phyloP scores from a whole-genome alignment of 2,888 invertebrate genomes.

The Nephrotoma flavescens region DNA sequence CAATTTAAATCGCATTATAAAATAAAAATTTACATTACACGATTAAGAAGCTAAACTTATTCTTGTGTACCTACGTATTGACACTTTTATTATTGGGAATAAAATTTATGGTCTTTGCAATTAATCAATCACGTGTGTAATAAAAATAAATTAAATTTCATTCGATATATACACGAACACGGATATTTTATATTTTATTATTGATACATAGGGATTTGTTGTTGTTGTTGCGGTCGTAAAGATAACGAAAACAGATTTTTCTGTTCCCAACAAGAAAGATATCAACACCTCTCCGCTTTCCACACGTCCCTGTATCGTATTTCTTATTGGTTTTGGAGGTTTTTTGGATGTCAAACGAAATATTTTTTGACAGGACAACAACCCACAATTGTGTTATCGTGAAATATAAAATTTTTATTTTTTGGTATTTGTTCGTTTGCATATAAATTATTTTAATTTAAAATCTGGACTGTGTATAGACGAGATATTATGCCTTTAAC shows the following conservation, averaged over 20 bases:
- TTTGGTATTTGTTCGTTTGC: not conserved
- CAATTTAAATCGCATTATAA: not conserved
- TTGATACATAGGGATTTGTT: not conserved
- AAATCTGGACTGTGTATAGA: not conserved
- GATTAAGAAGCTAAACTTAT: not conserved
- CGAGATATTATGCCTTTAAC: too few species aligned
- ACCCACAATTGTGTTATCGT: not conserved
- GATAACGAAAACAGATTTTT: not conserved
- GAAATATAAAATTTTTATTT: not conserved
- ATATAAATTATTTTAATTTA: not conserved
- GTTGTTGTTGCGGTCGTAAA: not conserved
- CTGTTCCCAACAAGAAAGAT: not conserved
- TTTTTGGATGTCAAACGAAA: not conserved
- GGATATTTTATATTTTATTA: not conserved
- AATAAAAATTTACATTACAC: not conserved
- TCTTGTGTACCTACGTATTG: not conserved
- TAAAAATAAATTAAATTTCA: not conserved
- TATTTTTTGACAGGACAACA: not conserved
- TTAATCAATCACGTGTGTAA: not conserved
- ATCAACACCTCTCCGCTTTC: not conserved
- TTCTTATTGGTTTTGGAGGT: not conserved
- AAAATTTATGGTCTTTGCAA: not conserved
- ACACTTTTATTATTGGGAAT: not conserved
- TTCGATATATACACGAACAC: not conserved
- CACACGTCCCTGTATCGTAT: not conserved